These are phyloP conservation scores for Psammodynastes pulverulentus DNA, from an alignment of 2,113 vertebrate genomes.

Conservation along the genomic window DNA sequence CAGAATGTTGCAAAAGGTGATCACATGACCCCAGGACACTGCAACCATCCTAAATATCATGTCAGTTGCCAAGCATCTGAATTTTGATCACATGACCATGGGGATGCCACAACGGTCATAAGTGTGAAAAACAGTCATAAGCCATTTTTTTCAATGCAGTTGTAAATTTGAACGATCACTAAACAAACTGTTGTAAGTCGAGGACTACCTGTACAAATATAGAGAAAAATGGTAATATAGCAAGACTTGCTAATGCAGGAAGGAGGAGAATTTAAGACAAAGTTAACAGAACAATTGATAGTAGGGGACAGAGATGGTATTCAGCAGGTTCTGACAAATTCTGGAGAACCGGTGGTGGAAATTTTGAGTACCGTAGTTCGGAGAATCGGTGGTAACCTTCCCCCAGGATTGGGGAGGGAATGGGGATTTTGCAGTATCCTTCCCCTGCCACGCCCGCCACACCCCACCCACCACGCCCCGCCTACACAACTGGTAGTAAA, in stretches of 20 bases:
- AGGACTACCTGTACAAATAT: not conserved
- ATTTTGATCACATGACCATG: not conserved
- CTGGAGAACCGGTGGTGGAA: no score
- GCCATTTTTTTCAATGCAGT: not conserved
- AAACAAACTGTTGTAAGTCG: not conserved
- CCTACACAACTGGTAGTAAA: no score
- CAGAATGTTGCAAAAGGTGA: not conserved
- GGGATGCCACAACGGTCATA: not conserved
- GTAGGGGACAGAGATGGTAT: no score
- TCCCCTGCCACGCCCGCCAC: no score
- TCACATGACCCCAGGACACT: not conserved
- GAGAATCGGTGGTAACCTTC: no score
- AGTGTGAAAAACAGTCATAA: not conserved
- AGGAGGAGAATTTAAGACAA: not conserved
- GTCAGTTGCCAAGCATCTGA: not conserved
- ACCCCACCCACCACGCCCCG: no score
- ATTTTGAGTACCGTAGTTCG: no score
- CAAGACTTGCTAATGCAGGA: not conserved
- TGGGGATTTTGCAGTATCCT: no score
- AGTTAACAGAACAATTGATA: not conserved
- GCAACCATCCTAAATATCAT: not conserved
- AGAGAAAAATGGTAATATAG: not conserved
- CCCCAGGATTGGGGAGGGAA: no score
- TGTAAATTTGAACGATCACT: not conserved
- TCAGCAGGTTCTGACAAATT: no score